Percentiles rank a stretch among this genome's conserved stretches.
phyloP scores from a whole-genome alignment of 2,113 vertebrate genomes.

The Raja brachyura region DNA sequence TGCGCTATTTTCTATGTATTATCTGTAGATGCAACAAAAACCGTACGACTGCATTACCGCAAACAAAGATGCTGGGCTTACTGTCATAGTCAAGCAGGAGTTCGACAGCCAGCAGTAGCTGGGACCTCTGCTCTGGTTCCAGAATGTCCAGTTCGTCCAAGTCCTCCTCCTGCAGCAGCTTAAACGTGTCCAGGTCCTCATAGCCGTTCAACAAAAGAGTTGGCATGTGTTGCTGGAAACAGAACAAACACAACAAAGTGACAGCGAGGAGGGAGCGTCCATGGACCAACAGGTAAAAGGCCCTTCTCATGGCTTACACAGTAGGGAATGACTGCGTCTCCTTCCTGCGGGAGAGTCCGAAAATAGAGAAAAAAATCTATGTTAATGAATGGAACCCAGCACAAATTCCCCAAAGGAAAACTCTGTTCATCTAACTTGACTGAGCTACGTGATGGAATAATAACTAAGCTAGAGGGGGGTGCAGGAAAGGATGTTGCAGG shows the following conservation, averaged over 20 bases:
- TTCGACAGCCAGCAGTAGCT: slow-evolving; percentile 89
- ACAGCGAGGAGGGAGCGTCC: background rate
- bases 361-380: background rate
- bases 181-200: slow-evolving; percentile 95
- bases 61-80: slow-evolving; percentile 51
- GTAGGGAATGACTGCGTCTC: background rate
- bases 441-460: too few relatives aligned
- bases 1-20: too few relatives aligned
- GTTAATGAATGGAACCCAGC: background rate
- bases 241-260: background rate
- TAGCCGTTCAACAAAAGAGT: slow-evolving; percentile 97
- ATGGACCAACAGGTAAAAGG: background rate
- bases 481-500: too few relatives aligned
- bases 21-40: background rate
- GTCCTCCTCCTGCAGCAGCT: slow-evolving; percentile 92
- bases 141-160: slow-evolving; percentile 91
- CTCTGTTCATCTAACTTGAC: background rate
- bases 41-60: background rate
- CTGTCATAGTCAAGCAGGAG: slow-evolving; percentile 94
- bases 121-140: slow-evolving; percentile 87
- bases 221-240: slow-evolving; percentile 87
- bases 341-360: too few relatives aligned
- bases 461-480: too few relatives aligned
- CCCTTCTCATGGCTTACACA: background rate
- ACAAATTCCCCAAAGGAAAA: background rate